Evolutionary conservation across 2,113 vertebrate species (phyloP).

Genomic region (Prochilodus magdalenae): DNA sequence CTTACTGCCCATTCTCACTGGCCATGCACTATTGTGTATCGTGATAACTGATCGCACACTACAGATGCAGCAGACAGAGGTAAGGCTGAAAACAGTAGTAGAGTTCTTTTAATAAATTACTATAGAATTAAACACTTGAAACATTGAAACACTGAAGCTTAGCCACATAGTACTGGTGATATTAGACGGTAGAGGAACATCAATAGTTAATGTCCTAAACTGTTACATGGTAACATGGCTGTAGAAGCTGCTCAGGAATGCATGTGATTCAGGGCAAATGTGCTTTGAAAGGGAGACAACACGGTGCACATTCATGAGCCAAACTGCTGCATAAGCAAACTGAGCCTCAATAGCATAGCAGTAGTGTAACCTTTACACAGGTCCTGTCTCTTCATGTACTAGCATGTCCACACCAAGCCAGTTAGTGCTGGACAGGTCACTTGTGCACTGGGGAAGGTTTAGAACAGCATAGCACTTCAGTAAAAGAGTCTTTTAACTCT

Average conservation of each 20-base stretch:
- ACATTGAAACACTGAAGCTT: neutral
- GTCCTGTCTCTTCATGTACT: neutral
- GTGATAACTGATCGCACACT: too few relatives aligned
- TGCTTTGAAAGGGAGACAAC: constrained; percentile 41
- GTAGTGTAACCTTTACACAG: constrained; percentile 25
- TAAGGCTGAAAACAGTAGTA: too few relatives aligned
- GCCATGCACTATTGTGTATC: too few relatives aligned
- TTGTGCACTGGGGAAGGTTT: too few relatives aligned
- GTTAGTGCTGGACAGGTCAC: too few relatives aligned
- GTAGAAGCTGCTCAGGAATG: neutral
- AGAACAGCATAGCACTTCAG: too few relatives aligned
- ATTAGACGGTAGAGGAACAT: neutral
- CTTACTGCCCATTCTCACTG: too few relatives aligned
- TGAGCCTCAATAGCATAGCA: constrained; percentile 32
- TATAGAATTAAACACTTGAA: neutral
- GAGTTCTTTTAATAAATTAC: neutral
- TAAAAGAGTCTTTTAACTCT: too few relatives aligned
- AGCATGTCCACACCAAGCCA: neutral
- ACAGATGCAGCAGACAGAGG: too few relatives aligned
- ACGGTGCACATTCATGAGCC: constrained; percentile 51
- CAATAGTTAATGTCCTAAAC: neutral
- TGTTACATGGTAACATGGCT: neutral
- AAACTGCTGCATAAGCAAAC: constrained; percentile 49
- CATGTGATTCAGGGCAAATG: constrained; percentile 23
- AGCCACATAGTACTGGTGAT: neutral